Percentiles rank a stretch among this genome's conserved stretches.
Conservation (phyloP, 37 sponge, comb jelly and placozoan species). For the Mnemiopsis leidyi region DNA sequence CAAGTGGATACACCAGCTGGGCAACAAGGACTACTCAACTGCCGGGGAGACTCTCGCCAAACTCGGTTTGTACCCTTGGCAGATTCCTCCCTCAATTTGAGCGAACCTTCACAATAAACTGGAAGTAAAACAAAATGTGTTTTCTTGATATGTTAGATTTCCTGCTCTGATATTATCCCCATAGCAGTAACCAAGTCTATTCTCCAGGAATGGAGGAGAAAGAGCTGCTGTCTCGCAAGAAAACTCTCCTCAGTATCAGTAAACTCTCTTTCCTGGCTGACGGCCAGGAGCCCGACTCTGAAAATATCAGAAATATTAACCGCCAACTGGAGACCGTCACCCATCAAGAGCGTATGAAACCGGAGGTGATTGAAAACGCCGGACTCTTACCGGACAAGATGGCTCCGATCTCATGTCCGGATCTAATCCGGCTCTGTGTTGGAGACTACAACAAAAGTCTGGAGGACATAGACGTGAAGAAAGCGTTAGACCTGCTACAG, state of each 20-base stretch:
- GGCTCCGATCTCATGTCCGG: slow-evolving; percentile 11
- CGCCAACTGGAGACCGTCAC: slow-evolving; percentile 17
- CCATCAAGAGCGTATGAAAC: slow-evolving; percentile 27
- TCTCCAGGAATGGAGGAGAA: not conserved
- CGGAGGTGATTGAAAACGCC: slow-evolving; percentile 19
- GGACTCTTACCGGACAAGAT: not conserved
- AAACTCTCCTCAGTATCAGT: slow-evolving; percentile 53
- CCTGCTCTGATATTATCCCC: not conserved
- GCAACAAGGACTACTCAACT: not conserved
- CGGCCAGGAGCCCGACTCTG: not conserved
- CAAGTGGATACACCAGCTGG: slow-evolving; percentile 56
- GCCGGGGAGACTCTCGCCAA: slow-evolving; percentile 3
- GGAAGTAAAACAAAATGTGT: too few relatives aligned
- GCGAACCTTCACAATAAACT: too few relatives aligned
- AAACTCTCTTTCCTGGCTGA: slow-evolving; percentile 46
- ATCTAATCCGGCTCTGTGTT: slow-evolving; percentile 34
- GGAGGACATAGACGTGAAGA: slow-evolving; percentile 46
- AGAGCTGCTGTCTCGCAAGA: slow-evolving; percentile 22
- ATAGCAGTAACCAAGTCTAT: too few relatives aligned
- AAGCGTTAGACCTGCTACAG: slow-evolving; percentile 11
- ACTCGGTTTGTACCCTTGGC: too few relatives aligned
- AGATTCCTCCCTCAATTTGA: too few relatives aligned
- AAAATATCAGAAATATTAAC: not conserved
- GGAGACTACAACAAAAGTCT: slow-evolving; percentile 5
- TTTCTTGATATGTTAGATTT: too few relatives aligned